Base-by-base conservation (phyloP, 37 sponge, comb jelly and placozoan species). In the Diacarnus erythraeanus region DNA sequence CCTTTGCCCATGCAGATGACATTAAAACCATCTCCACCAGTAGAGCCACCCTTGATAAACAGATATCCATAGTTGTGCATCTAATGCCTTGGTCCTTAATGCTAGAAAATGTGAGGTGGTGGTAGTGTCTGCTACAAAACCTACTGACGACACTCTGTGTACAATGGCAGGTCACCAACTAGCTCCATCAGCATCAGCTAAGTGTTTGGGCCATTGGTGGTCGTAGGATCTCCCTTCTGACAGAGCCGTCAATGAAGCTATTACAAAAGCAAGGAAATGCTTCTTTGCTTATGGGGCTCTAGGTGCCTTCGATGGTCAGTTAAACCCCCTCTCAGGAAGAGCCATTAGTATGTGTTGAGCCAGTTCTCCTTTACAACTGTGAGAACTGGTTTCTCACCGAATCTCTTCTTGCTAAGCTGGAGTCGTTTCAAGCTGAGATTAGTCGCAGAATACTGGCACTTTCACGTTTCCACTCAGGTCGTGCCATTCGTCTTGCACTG, bases 161-260 rank as follows among this genome's bases (percentile, higher is more conserved):
- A 54, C 10, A 17, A 0, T 61, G 5, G 42, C 41, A 12, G 66
- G 35, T 60, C 39, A 23, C 1, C n/a, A 25, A 25, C 26, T 77
- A 2, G 3, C 37, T 15, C 40, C 64, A 0, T 1, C 22, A 3
- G 42, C 21, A 1, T 12, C 5, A 18, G 78, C 38, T 1, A 77
- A 77, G 44, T 77, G 78, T 33, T 44, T 77, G 0, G 78, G 78
- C 10, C 38, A 65, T 41, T 61, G 64, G 64, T 77, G 78, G 78
- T 41, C 42, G 1, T 77, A 26, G 42, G 44, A 77, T 9, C 78
- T 77, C 64, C 61, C 78, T 35, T 4, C 78, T 30, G 22, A n/a
- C n/a, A n/a, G n/a, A n/a, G n/a, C n/a, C n/a, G n/a, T n/a, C n/a
- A n/a, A n/a, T n/a, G 78, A 77, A 61, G 43, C 42, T 26, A 77